Evolutionary conservation across 2,113 vertebrate species (phyloP).

Genomic region (Artemisiospiza belli): DNA sequence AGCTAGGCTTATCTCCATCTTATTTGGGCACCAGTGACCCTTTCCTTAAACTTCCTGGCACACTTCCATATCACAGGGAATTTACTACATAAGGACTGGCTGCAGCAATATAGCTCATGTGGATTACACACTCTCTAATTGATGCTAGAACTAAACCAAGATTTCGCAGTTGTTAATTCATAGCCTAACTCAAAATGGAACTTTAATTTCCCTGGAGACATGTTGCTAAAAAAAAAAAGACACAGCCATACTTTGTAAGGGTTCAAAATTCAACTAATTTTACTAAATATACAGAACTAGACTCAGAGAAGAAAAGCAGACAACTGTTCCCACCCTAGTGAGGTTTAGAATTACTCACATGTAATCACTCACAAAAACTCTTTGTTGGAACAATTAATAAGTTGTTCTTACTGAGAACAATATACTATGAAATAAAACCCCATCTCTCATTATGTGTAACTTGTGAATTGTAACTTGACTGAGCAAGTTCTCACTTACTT

Average conservation of each 20-base stretch:
- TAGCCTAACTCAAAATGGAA: background rate
- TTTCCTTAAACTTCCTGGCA: background rate
- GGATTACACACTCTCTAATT: background rate
- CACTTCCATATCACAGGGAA: background rate
- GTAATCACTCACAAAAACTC: background rate
- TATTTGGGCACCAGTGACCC: background rate
- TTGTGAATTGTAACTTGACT: background rate
- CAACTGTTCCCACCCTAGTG: background rate
- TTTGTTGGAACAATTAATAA: background rate
- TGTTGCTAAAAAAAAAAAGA: background rate
- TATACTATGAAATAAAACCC: background rate
- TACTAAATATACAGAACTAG: background rate
- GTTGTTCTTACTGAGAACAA: background rate
- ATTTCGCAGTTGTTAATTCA: background rate
- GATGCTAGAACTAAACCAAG: background rate
- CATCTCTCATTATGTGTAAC: background rate
- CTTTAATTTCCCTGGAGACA: background rate
- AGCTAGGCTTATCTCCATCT: background rate
- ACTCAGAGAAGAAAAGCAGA: background rate
- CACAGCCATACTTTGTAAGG: background rate
- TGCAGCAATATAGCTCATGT: fast-evolving
- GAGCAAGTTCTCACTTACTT: background rate
- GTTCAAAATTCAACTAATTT: background rate
- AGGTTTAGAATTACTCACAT: background rate
- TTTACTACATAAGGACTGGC: background rate